Base-by-base conservation (phyloP, 2,888 invertebrate genomes). In the Himalopsyche kuldschensis region DNA sequence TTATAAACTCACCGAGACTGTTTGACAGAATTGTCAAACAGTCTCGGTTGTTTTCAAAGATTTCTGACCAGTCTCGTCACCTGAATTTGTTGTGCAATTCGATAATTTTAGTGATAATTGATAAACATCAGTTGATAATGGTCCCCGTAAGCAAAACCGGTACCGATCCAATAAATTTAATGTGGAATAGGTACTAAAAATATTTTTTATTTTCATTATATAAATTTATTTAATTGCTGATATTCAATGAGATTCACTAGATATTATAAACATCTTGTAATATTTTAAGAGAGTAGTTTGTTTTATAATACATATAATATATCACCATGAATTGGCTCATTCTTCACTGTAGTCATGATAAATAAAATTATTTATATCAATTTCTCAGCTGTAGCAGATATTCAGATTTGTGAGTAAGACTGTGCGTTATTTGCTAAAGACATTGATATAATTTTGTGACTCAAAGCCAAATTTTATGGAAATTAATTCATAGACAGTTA, bases 401-500 rank as follows among this genome's bases (percentile, higher is more conserved):
- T 55, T 55, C 20, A 55, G 20, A 55, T 55, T 55, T 55, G 55
- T 55, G 55, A 55, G 10, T 55, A 20, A 55, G 24, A 55, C 55
- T 20, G 6, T 20, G 24, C 55, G 55, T 55, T 55, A 55, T 55
- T 55, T 55, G 55, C 24, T 20, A 20, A 41, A 55, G 55, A 55
- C 55, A 55, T n/a, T 55, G 55, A 55, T 55, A 55, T 24, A 55
- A 55, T 55, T 55, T 55, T 41, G 41, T 41, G 41, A 41, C 41
- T 55, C 55, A 20, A 20, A 55, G 55, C 55, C 48, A 79, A 79
- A 79, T 79, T 47, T 79, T 79, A 79, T 79, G 79, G 79, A 79
- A 79, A 79, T 79, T 79, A 79, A 79, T 79, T 79, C 79, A 79
- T 79, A 30, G 79, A 48, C 79, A 55, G 79, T 48, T 79, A 79